Evolutionary conservation across 2,888 invertebrate genomes (phyloP).

Genomic region (Ormyrus nitidulus): DNA sequence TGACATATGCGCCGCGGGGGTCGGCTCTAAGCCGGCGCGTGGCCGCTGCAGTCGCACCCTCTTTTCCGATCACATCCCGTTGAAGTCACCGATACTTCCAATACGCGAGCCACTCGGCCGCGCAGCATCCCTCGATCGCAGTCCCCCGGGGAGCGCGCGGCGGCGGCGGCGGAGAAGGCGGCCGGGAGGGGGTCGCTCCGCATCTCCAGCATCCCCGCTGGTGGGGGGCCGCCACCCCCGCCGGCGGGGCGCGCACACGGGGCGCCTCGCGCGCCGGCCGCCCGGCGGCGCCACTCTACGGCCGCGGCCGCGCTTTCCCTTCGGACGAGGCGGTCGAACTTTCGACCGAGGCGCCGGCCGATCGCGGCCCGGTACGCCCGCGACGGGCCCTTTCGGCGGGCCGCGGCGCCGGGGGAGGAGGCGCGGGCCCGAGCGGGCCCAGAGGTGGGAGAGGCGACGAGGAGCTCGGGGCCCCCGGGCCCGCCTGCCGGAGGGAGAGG

Average conservation of each 20-base stretch:
- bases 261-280: slow-evolving; percentile 61
- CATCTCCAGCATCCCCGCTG: slow-evolving; percentile 19
- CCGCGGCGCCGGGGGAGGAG: neutral
- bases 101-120: slow-evolving; percentile 63
- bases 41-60: slow-evolving; percentile 50
- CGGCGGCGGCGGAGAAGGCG: slow-evolving; percentile 35
- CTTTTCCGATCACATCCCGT: slow-evolving; percentile 75
- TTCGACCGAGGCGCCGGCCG: slow-evolving; percentile 19
- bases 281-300: slow-evolving; percentile 72
- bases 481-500: neutral
- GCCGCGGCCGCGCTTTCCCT: slow-evolving; percentile 66
- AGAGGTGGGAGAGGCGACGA: neutral
- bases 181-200: slow-evolving; percentile 55
- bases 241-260: neutral
- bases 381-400: neutral
- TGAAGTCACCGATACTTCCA: slow-evolving; percentile 76
- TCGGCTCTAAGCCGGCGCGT: neutral
- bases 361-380: neutral
- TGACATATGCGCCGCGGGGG: slow-evolving; percentile 15
- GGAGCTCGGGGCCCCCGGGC: neutral
- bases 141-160: slow-evolving; percentile 46
- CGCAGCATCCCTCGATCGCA: slow-evolving; percentile 62
- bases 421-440: neutral
- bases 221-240: too few relatives aligned
- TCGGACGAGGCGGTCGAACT: slow-evolving; percentile 53